phyloP scores from a whole-genome alignment of 1,140 invertebrate genomes.

The Olivierus martensii region DNA sequence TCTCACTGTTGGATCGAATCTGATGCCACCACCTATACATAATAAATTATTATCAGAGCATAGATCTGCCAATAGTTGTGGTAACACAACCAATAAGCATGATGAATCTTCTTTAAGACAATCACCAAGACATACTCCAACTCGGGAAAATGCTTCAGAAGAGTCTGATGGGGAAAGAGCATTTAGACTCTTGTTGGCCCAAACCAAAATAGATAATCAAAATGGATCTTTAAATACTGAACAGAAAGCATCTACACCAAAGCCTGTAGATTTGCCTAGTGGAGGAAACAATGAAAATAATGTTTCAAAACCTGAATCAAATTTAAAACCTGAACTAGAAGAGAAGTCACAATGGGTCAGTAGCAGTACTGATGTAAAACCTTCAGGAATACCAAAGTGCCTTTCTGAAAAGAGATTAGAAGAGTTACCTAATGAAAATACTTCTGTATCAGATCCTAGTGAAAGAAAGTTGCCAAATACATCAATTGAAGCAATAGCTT shows the following conservation, averaged over 20 bases:
- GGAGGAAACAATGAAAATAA: not conserved
- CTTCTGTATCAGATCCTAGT: not conserved
- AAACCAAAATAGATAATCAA: constrained; percentile 6
- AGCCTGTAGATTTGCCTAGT: constrained; percentile 5
- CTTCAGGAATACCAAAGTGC: not conserved
- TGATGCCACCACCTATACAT: constrained; percentile 12
- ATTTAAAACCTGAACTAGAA: constrained; percentile 5
- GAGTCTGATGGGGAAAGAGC: constrained; percentile 10
- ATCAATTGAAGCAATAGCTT: constrained; percentile 7
- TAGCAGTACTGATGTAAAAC: constrained; percentile 13
- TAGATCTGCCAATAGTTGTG: not conserved
- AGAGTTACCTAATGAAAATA: not conserved
- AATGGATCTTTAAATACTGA: constrained; percentile 3
- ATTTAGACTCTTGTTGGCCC: constrained; percentile 5
- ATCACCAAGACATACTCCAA: constrained; percentile 12
- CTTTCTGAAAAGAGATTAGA: constrained; percentile 2
- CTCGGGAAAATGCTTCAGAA: constrained; percentile 1
- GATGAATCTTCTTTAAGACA: constrained; percentile 10
- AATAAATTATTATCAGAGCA: constrained; percentile 5
- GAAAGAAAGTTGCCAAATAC: constrained; percentile 1
- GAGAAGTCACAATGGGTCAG: constrained; percentile 11
- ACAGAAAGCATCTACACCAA: not conserved
- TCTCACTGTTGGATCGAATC: constrained; percentile 1
- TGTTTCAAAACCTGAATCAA: constrained; percentile 6
- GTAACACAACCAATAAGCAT: constrained; percentile 5